Evolutionary conservation across 1,140 invertebrate genomes (phyloP).

Genomic region (fruit fly (Drosophila melanogaster)): Release_6_plus_ISO1_MT NT_033779.5:14093501-14094000

Average conservation of each 20-base stretch:
- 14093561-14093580: conserved; percentile 24
- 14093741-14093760: conserved; percentile 57
- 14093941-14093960: conserved; percentile 15
- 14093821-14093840: conserved; percentile 69
- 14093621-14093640: conserved; percentile 48
- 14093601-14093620: conserved; percentile 29
- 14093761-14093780: conserved; percentile 32
- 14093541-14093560: conserved; percentile 25
- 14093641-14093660: conserved; percentile 24
- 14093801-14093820: conserved; percentile 81
- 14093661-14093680: conserved; percentile 2
- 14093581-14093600: conserved; percentile 18
- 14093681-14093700: conserved; percentile 11
- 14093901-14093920: conserved; percentile 46
- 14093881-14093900: conserved; percentile 25
- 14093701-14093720: conserved; percentile 11
- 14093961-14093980: conserved; percentile 69
- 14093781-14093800: conserved; percentile 78
- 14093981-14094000: conserved; percentile 21
- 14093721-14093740: conserved; percentile 79
- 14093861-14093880: conserved; percentile 46
- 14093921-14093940: conserved; percentile 12
- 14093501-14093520: conserved; percentile 6
- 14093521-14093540: neutral
- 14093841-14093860: conserved; percentile 53